A percentile compares a stretch with the other conserved stretches of the same genome.
phyloP scores from a whole-genome alignment of 2,888 invertebrate genomes.

The Syritta pipiens region DNA sequence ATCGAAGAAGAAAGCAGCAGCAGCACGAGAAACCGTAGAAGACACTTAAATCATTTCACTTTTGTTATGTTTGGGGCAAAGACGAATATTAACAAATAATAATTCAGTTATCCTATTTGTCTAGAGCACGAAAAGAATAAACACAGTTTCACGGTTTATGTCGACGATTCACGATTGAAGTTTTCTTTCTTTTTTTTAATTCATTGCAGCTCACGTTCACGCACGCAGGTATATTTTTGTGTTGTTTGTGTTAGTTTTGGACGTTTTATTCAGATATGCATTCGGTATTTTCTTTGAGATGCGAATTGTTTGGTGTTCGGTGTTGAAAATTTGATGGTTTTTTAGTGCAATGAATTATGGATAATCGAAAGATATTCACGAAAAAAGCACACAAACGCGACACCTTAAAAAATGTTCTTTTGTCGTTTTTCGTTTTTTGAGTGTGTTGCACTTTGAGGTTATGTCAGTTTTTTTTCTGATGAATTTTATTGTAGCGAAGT shows the following conservation, averaged over 20 bases:
- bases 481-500: constrained; percentile 52
- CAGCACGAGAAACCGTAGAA: constrained; percentile 36
- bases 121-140: no score
- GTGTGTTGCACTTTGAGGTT: constrained; percentile 67
- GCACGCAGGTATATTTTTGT: constrained; percentile 61
- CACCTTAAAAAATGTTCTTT: constrained; percentile 59
- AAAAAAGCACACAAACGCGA: constrained; percentile 66
- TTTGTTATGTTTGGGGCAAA: constrained; percentile 4
- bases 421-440: constrained; percentile 50
- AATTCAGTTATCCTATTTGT: constrained; percentile 3
- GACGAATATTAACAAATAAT: no score
- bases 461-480: constrained; percentile 63
- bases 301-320: constrained; percentile 41
- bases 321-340: constrained; percentile 29
- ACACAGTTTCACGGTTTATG: constrained; percentile 41
- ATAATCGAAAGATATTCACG: constrained; percentile 52
- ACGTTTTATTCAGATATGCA: constrained; percentile 69
- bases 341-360: constrained; percentile 31
- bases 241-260: constrained; percentile 67
- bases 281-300: constrained; percentile 47
- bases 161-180: constrained; percentile 37
- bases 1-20: constrained; percentile 39
- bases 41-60: constrained; percentile 53
- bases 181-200: constrained; percentile 29
- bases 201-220: constrained; percentile 66